Conservation (phyloP, 2,888 invertebrate species). For the Listrodromus nycthemerus region DNA sequence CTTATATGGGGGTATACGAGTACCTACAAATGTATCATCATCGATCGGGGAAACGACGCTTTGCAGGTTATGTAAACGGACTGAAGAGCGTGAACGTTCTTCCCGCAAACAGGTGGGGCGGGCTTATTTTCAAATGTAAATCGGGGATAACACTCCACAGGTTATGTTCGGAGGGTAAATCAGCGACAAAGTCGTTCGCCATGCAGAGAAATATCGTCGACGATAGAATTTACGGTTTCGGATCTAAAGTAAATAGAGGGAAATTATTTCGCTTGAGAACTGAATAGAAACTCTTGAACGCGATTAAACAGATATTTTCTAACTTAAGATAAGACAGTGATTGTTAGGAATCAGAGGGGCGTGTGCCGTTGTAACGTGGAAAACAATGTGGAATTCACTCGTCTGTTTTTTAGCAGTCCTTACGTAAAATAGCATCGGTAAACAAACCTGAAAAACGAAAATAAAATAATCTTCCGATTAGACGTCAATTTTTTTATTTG, state of each 20-base stretch:
- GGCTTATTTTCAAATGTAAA: slow-evolving; percentile 16
- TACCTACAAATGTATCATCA: slow-evolving; percentile 36
- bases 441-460: too few species aligned
- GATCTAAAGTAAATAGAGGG: neutral
- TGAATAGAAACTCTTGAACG: too few species aligned
- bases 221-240: slow-evolving; percentile 13
- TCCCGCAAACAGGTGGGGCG: neutral
- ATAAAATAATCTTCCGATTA: neutral
- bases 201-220: neutral
- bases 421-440: too few species aligned
- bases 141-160: slow-evolving; percentile 17
- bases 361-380: too few species aligned
- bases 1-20: neutral
- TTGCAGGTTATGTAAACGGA: neutral
- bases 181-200: neutral
- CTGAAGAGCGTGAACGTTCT: slow-evolving; percentile 24
- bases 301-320: too few species aligned
- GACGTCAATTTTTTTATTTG: neutral
- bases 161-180: neutral
- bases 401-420: too few species aligned
- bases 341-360: too few species aligned
- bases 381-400: too few species aligned
- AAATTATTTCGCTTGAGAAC: neutral
- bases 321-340: too few species aligned
- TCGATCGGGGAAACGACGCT: slow-evolving; percentile 36